Conservation (phyloP, 2,888 invertebrate genomes). For the Lumbricus terrestris region DNA sequence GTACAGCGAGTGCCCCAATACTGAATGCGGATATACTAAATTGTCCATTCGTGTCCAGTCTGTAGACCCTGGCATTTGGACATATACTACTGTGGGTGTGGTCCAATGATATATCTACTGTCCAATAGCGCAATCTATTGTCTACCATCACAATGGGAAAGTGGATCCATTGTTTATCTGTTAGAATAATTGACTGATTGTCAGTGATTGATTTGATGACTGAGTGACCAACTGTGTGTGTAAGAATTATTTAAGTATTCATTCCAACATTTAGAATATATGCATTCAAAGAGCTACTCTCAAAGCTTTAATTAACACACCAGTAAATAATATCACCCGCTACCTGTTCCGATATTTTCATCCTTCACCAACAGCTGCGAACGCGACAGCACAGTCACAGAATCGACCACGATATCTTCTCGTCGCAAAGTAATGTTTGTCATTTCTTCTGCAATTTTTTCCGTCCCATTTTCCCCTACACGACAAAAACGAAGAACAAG, state of each 20-base stretch:
- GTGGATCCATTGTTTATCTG: no score
- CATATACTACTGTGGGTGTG: no score
- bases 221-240: not conserved
- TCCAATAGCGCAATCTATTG: no score
- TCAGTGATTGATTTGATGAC: not conserved
- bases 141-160: no score
- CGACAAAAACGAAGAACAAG: not conserved
- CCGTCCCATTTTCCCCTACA: not conserved
- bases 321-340: not conserved
- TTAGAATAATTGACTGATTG: not conserved
- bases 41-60: no score
- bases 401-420: not conserved
- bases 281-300: not conserved
- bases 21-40: no score
- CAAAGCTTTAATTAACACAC: not conserved
- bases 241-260: not conserved
- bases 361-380: not conserved
- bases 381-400: not conserved
- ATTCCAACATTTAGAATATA: not conserved
- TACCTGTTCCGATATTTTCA: not conserved
- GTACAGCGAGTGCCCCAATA: no score
- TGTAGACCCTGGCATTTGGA: no score
- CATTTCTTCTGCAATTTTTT: not conserved
- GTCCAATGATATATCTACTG: no score
- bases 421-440: not conserved